phyloP scores from a whole-genome alignment of 2,888 invertebrate genomes.

The Synanthedon myopaeformis region DNA sequence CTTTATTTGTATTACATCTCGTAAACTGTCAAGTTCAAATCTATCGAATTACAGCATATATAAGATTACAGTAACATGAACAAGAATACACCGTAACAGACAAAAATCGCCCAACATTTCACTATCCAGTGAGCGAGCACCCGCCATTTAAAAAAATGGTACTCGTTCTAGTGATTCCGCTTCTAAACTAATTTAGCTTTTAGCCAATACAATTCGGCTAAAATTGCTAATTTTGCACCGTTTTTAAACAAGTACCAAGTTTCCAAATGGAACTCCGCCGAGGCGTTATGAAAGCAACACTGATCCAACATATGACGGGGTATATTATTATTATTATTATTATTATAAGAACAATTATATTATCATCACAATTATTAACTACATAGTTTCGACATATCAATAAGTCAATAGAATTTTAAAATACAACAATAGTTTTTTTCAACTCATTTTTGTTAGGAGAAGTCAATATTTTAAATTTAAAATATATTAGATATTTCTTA shows the following conservation, averaged over 20 bases:
- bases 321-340: neutral
- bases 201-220: too few species aligned
- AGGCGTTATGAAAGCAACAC: slow-evolving; percentile 30
- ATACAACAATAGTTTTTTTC: slow-evolving; percentile 43
- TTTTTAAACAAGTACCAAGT: slow-evolving; percentile 20
- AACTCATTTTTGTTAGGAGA: slow-evolving; percentile 12
- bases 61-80: slow-evolving; percentile 69
- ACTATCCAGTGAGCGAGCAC: neutral
- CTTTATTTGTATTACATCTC: slow-evolving; percentile 55
- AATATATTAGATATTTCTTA: too few species aligned
- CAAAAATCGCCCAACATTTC: slow-evolving; percentile 28
- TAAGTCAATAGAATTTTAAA: slow-evolving; percentile 34
- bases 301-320: slow-evolving; percentile 22
- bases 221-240: neutral
- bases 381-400: slow-evolving; percentile 17
- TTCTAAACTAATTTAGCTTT: too few species aligned
- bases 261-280: slow-evolving; percentile 9
- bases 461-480: neutral
- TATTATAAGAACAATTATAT: neutral
- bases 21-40: slow-evolving; percentile 57
- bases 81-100: slow-evolving; percentile 57
- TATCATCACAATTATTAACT: slow-evolving; percentile 10
- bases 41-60: slow-evolving; percentile 61
- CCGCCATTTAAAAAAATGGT: neutral
- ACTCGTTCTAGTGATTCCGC: too few species aligned